Evolutionary conservation across 2,888 invertebrate genomes (phyloP), one percentile per base, ranked within the genome.

Genomic region (Monoplex corrugatus): DNA sequence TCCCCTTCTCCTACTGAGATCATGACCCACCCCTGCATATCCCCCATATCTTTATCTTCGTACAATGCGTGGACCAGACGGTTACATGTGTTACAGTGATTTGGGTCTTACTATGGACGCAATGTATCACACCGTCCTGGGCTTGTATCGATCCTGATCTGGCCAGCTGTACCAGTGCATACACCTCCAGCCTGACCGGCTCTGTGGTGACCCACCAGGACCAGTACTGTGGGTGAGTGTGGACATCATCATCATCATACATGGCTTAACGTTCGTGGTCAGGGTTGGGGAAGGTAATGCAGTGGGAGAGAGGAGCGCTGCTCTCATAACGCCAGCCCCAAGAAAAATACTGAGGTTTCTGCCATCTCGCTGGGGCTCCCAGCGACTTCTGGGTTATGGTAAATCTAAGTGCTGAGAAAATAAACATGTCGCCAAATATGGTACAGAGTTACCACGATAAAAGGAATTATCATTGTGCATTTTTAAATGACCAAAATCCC

Each of bases 101-200:
- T 44, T 44, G 44, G 10, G 13, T 82, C 28, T 38, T 35, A n/a
- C 45, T n/a, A 2, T 43, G 45, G 82, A 10, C 8, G 16, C n/a
- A 5, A n/a, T 8, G 8, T 5, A n/a, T 35, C 32, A 32, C 0
- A 13, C 72, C 82, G 13, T 16, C 13, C n/a, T 82, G 16, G 1
- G 82, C 45, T n/a, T 82, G 82, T n/a, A 82, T 82, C 32, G n/a
- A 82, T n/a, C 82, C 82, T 82, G 82, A 82, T 43, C 82, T 82
- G 82, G 82, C 19, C 13, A 8, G 1, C 44, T 82, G 82, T 32
- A 82, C 82, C n/a, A 45, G n/a, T 8, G 44, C 45, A n/a, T 82
- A 82, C 82, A 82, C 82, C 5, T 19, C 44, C 40, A 82, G 44
- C 45, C 82, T 82, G n/a, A 1, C n/a, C 3, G 82, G 82, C 45